Evolutionary conservation across 2,888 invertebrate genomes (phyloP), one percentile per base, ranked within the genome.

Genomic region (Drosophila paramelanica): DNA sequence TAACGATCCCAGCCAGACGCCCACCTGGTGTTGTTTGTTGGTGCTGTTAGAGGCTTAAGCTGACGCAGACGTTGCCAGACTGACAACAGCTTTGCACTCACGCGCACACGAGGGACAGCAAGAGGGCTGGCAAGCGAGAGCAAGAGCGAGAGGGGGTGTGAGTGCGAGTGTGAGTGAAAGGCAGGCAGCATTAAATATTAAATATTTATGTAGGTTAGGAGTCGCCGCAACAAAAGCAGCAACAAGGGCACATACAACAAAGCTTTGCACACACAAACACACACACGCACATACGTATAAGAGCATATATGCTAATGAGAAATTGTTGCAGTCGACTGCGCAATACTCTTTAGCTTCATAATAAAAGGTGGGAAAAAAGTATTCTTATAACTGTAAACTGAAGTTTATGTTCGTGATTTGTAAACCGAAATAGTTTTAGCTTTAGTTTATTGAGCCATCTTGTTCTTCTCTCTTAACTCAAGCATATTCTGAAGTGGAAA

Each of bases 141-240:
- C 8, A 13, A n/a, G 8, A 1, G 3, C 11, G n/a, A 3, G n/a
- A 13, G 36, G 8, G 17, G n/a, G 39, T n/a, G 20, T 6, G 39
- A 5, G 23, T 14, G 49, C n/a, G 25, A 11, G 43, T 6, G 20
- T n/a, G 55, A 43, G 58, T 25, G 8, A 27, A 41, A 47, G 14
- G 23, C 33, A 1, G 39, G 23, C 51, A 56, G 65, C 59, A 60
- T 43, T 38, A 73, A 60, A 60, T 76, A 76, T 70, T 57, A 71
- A 53, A 60, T 77, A 77, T 58, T 65, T 65, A 71, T 71, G 72
- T 73, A 59, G 59, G 72, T 65, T 73, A 65, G 66, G 50, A 76
- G 53, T 60, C 55, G 67, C 52, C 51, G 53, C 64, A 75, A 52
- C 52, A 74, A 69, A 36, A 62, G 36, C 36, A 45, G 45, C 45